Conservation (phyloP, 2,113 vertebrate species). For the Rhagologus leucostigma region DNA sequence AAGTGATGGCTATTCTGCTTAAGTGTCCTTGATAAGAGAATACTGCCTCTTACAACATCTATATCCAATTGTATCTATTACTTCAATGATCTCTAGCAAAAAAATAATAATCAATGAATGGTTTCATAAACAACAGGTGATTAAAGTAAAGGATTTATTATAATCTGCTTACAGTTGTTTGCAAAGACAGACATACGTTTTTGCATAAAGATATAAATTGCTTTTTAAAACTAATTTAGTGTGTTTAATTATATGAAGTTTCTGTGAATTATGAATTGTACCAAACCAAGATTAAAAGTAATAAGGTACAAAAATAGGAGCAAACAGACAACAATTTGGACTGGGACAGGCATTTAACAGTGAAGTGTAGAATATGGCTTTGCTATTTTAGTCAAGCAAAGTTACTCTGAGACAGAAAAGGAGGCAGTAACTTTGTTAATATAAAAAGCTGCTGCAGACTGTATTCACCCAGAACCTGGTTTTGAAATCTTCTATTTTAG, state of each 20-base stretch:
- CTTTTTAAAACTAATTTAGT: constrained; percentile 85
- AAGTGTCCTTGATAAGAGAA: constrained; percentile 57
- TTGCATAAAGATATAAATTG: constrained; percentile 87
- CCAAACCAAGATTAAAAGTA: constrained; percentile 82
- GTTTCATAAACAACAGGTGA: constrained; percentile 75
- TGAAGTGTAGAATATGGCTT: constrained; percentile 81
- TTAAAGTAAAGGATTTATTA: constrained; percentile 85
- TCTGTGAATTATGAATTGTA: constrained; percentile 83
- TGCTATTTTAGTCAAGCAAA: constrained; percentile 77
- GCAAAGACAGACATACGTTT: constrained; percentile 83
- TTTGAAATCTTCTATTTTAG: constrained; percentile 42
- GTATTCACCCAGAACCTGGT: constrained; percentile 63
- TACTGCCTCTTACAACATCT: constrained; percentile 65
- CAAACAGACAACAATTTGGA: constrained; percentile 79
- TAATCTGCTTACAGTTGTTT: constrained; percentile 83
- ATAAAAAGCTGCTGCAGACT: constrained; percentile 74
- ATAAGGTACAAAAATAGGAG: constrained; percentile 83
- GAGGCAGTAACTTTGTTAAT: constrained; percentile 78
- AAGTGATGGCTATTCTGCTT: constrained; percentile 67
- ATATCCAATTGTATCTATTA: constrained; percentile 55
- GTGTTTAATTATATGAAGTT: constrained; percentile 80
- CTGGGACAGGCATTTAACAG: constrained; percentile 80
- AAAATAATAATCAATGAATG: constrained; percentile 70
- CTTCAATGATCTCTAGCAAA: constrained; percentile 55
- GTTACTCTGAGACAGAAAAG: constrained; percentile 74